Base-by-base conservation (phyloP, 1,140 invertebrate species). In the Ceratina japonica region DNA sequence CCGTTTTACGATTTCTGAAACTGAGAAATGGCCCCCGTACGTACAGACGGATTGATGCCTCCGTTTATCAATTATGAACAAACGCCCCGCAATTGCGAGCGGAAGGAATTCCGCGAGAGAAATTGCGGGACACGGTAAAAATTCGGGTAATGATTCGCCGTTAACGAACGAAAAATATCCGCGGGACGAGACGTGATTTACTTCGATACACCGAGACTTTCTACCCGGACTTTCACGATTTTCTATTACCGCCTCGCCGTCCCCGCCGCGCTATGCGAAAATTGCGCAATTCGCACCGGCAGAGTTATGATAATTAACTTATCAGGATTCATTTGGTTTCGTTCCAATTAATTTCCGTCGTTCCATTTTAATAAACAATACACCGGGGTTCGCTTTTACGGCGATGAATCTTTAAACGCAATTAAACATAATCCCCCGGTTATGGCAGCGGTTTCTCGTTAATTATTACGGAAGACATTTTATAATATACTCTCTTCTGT, bases 281-380 rank as follows among this genome's bases (percentile, higher is more conserved):
- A 75, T 68, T 58, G 61, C 13, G 56, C 54, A 68, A 75, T 75
- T 75, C n/a, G 52, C 44, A 18, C 18, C 31, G 24, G 54, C 12
- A 4, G 22, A 75, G 20, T 65, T 75, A 58, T n/a, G 65, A 16
- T 68, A 75, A 75, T 75, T 75, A 56, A 49, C 27, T 44, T 58
- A 49, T 58, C 27, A 56, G 31, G 37, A 65, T 66, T 54, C 72
- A 64, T 56, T 56, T 31, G 22, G 49, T 56, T 56, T 75, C 51
- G 66, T 75, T 54, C 72, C 61, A 65, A 37, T 74, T 74, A 54
- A 37, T 65, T 65, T 37, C 49, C 7, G 24, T 12, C 22, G 51
- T 66, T 31, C 22, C 7, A 27, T 37, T 44, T 44, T 44, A 20
- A 44, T 22, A 68, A 22, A 58, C 22, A 44, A 44, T 71, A 44